Percentiles rank a stretch among this genome's conserved stretches.
phyloP scores from a whole-genome alignment of 2,113 vertebrate genomes.

The Carettochelys insculpta region DNA sequence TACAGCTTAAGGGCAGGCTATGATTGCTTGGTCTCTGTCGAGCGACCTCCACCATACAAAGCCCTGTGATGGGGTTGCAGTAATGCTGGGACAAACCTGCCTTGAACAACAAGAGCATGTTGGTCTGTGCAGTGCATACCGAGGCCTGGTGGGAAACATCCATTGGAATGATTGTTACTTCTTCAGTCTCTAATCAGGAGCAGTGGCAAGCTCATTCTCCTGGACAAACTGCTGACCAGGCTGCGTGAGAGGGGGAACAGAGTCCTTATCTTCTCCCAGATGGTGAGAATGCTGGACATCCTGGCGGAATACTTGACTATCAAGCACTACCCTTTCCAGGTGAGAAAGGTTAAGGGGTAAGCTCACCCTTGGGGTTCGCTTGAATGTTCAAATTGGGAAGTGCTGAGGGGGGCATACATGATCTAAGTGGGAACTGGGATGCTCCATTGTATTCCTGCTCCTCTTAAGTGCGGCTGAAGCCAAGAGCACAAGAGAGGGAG shows the following conservation, averaged over 20 bases:
- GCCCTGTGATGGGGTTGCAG: not conserved
- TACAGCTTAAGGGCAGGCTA: not conserved
- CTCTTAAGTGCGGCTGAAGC: not conserved
- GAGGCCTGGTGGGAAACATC: not conserved
- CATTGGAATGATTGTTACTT: slow-evolving; percentile 47
- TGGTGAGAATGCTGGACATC: slow-evolving; percentile 99
- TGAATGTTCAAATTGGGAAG: not conserved
- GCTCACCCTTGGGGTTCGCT: not conserved
- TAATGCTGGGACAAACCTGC: not conserved
- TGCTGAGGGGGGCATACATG: not conserved
- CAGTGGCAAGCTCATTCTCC: slow-evolving; percentile 95
- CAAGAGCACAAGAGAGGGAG: too few species aligned
- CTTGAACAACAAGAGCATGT: not conserved
- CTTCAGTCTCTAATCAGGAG: slow-evolving; percentile 88
- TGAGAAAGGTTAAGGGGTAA: slow-evolving; percentile 52
- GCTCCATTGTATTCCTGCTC: not conserved
- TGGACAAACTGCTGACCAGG: slow-evolving; percentile 95
- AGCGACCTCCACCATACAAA: not conserved
- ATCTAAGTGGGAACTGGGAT: not conserved
- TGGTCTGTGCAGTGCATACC: not conserved
- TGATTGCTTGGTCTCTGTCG: not conserved
- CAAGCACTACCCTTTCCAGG: slow-evolving; percentile 97
- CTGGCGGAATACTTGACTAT: slow-evolving; percentile 94
- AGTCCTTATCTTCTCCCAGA: slow-evolving; percentile 98
- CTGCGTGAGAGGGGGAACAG: slow-evolving; percentile 93